Conservation (phyloP, 2,113 vertebrate species). For the Lophochroa leadbeateri region DNA sequence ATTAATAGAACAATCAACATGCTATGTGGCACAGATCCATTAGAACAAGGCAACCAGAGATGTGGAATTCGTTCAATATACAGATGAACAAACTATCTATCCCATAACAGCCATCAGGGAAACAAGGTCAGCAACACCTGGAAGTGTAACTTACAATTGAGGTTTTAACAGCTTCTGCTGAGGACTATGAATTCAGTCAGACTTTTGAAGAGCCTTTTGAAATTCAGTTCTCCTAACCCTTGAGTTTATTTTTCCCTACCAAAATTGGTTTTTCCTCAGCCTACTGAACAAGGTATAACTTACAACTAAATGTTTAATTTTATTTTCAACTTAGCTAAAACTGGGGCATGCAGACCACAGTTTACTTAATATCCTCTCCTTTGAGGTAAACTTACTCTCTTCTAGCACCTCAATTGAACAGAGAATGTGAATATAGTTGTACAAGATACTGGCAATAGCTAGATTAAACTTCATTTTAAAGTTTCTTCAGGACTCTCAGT, state of each 20-base stretch:
- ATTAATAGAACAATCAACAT: not conserved
- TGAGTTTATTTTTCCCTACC: not conserved
- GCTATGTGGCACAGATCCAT: not conserved
- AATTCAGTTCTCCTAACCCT: not conserved
- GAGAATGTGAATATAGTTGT: not conserved
- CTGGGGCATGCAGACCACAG: not conserved
- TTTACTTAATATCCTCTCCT: not conserved
- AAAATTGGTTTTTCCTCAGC: not conserved
- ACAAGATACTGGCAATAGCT: not conserved
- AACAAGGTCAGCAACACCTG: not conserved
- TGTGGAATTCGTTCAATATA: not conserved
- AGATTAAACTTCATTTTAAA: not conserved
- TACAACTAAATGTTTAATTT: not conserved
- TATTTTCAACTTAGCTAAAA: not conserved
- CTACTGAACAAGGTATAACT: not conserved
- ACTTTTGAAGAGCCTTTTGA: not conserved
- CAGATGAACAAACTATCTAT: not conserved
- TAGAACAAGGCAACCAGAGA: not conserved
- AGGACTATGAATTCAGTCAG: not conserved
- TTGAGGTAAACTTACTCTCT: not conserved
- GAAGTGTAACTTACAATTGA: not conserved
- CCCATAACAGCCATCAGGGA: not conserved
- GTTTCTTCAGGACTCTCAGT: not conserved
- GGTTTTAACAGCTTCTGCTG: not conserved
- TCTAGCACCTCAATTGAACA: not conserved